A percentile compares a stretch with the other conserved stretches of the same genome.
Evolutionary conservation across 2,113 vertebrate species (phyloP).

Genomic region (Apodemus sylvaticus): DNA sequence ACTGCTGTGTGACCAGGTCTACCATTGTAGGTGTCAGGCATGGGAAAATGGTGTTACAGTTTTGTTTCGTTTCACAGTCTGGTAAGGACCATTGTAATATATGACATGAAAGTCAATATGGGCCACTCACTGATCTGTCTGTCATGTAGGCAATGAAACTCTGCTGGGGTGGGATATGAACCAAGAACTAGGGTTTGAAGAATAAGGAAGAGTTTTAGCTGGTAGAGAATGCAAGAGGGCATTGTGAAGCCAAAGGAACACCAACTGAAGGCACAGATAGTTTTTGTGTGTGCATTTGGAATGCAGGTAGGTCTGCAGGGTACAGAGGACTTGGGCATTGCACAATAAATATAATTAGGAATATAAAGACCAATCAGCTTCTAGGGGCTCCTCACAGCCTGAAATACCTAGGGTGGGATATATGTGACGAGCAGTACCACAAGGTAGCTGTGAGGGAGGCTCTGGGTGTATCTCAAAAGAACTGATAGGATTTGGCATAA

Average conservation of each 20-base stretch:
- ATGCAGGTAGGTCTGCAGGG: not conserved
- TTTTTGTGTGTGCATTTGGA: not conserved
- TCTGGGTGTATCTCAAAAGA: not conserved
- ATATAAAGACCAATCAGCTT: slow-evolving; percentile 10
- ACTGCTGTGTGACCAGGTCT: not conserved
- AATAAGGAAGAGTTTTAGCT: not conserved
- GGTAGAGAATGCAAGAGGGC: not conserved
- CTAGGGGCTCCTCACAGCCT: not conserved
- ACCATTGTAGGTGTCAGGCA: not conserved
- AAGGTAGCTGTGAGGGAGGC: slow-evolving; percentile 12
- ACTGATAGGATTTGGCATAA: not conserved
- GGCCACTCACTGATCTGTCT: not conserved
- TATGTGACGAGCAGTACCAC: not conserved
- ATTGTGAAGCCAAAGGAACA: not conserved
- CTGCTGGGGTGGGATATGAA: not conserved
- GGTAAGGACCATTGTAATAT: not conserved
- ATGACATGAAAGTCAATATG: not conserved
- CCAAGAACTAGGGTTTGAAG: not conserved
- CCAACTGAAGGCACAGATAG: not conserved
- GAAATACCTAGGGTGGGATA: slow-evolving; percentile 2
- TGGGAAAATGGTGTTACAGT: not conserved
- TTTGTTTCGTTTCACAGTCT: not conserved
- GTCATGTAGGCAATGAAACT: not conserved
- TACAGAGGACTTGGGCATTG: not conserved
- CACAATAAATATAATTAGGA: not conserved